phyloP scores from a whole-genome alignment of 2,113 vertebrate species.

The Toxotes chatareus region DNA sequence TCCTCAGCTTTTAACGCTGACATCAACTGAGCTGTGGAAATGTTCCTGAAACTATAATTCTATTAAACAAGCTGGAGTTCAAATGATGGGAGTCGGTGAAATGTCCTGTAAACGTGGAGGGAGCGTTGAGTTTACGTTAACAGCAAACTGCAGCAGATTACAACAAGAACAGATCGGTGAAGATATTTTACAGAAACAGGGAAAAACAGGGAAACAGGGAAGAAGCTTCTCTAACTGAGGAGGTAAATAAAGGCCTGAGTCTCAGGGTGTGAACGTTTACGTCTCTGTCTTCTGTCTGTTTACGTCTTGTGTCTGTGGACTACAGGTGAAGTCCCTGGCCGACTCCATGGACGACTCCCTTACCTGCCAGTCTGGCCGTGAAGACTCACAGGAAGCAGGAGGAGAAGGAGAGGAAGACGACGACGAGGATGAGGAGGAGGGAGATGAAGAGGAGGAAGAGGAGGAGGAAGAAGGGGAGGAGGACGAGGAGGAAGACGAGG shows the following conservation, averaged over 20 bases:
- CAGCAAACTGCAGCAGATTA: no score
- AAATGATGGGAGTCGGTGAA: background rate
- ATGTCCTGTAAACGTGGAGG: no score
- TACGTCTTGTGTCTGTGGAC: background rate
- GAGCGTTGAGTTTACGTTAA: no score
- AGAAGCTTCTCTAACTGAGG: no score
- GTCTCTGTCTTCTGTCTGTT: background rate
- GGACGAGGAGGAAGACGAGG: slow-evolving; percentile 73
- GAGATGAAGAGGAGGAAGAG: slow-evolving; percentile 63
- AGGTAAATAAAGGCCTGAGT: no score
- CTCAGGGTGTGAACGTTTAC: no score
- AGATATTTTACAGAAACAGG: no score
- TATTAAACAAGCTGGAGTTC: background rate
- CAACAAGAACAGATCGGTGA: no score
- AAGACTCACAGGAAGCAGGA: slow-evolving; percentile 84
- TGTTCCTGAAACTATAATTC: no score
- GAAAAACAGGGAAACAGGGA: no score
- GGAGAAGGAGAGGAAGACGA: slow-evolving; percentile 80
- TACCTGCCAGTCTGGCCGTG: slow-evolving; percentile 87
- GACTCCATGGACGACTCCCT: slow-evolving; percentile 94
- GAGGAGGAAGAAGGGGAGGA: slow-evolving; percentile 72
- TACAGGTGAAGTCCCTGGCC: slow-evolving; percentile 90
- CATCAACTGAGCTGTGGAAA: no score
- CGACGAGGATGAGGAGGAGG: slow-evolving; percentile 75
- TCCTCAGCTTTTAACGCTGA: background rate